phyloP scores from a whole-genome alignment of 2,113 vertebrate species.

The Grallaria varia region DNA sequence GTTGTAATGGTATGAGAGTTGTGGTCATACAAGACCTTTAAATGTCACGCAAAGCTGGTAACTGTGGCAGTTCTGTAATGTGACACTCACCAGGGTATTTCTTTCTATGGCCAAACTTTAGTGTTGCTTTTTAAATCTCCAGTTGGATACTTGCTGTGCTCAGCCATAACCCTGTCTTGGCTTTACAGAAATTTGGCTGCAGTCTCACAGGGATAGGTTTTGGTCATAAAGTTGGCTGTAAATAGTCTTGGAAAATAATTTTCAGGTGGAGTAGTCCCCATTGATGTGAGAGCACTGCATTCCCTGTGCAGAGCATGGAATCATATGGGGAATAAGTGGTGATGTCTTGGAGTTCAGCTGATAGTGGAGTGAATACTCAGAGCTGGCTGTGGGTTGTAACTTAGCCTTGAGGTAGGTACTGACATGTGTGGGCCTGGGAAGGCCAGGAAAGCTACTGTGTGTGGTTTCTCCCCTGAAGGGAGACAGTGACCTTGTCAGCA shows the following conservation, averaged over 20 bases:
- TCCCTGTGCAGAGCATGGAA: neutral
- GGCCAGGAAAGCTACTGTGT: neutral
- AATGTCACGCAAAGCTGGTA: neutral
- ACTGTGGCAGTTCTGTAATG: neutral
- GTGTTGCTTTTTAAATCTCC: neutral
- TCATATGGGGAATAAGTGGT: neutral
- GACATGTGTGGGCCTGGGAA: neutral
- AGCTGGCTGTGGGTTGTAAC: neutral
- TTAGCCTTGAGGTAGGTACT: neutral
- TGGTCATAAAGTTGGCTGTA: neutral
- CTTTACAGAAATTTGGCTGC: neutral
- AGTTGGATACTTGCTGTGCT: neutral
- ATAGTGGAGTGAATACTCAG: neutral
- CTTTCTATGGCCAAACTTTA: neutral
- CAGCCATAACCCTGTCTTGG: neutral
- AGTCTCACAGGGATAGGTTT: neutral
- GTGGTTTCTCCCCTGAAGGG: neutral
- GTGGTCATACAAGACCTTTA: neutral
- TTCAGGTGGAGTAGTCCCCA: accelerated
- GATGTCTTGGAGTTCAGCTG: neutral
- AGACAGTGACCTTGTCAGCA: conserved; percentile 29
- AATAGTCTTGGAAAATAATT: neutral
- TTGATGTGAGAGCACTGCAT: neutral
- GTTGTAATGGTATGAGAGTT: neutral
- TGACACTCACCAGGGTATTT: neutral